Percentiles rank a stretch among this genome's conserved stretches.
These are phyloP conservation scores for Habroteleia sp. DNA, from an alignment of 2,888 invertebrate genomes.

Conservation along the genomic window DNA sequence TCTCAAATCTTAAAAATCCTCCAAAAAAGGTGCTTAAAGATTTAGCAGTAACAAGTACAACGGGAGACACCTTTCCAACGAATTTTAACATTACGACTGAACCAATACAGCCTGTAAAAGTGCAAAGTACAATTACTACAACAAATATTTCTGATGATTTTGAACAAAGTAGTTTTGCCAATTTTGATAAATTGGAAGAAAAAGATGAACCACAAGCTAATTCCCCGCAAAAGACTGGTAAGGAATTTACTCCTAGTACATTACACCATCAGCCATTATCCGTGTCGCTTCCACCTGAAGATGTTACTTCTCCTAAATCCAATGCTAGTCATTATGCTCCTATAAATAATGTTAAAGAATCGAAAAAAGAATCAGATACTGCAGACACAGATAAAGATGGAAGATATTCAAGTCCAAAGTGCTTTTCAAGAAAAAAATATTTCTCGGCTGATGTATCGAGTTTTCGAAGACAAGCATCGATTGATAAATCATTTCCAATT, in stretches of 20 bases:
- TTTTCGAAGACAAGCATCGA: conserved; percentile 66
- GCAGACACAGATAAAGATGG: conserved; percentile 72
- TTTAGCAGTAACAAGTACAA: conserved; percentile 82
- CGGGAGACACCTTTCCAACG: conserved; percentile 76
- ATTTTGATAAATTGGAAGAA: conserved; percentile 72
- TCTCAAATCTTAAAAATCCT: conserved; percentile 96
- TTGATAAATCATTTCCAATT: conserved; percentile 76
- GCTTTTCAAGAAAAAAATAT: conserved; percentile 74
- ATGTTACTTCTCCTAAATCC: conserved; percentile 78
- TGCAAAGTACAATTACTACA: conserved; percentile 55
- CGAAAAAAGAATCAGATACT: conserved; percentile 50
- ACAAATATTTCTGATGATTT: conserved; percentile 77
- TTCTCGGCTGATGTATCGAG: conserved; percentile 71
- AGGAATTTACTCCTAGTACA: conserved; percentile 73
- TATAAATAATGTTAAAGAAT: conserved; percentile 47
- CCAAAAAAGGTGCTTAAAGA: conserved; percentile 96
- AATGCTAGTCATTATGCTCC: conserved; percentile 60
- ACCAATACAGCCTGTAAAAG: conserved; percentile 69
- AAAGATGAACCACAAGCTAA: conserved; percentile 62
- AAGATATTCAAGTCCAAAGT: conserved; percentile 79
- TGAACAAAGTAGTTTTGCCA: conserved; percentile 81
- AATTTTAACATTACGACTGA: conserved; percentile 74
- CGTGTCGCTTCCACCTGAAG: conserved; percentile 86
- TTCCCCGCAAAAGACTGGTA: conserved; percentile 65
- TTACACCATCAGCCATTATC: conserved; percentile 85